Percentiles rank a stretch among this genome's conserved stretches.
Evolutionary conservation across 2,888 invertebrate species (phyloP).

Genomic region (Dicyrtomina minuta): DNA sequence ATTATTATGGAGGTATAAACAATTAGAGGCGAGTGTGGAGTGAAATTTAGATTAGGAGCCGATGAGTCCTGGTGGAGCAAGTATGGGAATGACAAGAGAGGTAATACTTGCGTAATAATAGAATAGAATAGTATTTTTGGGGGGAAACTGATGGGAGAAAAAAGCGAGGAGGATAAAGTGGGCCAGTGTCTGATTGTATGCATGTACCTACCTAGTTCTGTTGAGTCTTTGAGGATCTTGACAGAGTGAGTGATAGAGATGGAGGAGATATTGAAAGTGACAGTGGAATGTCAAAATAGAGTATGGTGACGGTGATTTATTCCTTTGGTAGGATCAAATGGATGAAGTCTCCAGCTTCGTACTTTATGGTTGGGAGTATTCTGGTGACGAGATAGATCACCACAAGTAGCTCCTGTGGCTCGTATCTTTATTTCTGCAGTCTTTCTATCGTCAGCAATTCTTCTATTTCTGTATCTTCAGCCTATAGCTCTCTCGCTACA

Average conservation of each 20-base stretch:
- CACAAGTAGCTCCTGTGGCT: constrained; percentile 11
- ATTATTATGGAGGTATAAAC: no score
- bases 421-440: neutral
- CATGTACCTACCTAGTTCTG: no score
- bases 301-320: constrained; percentile 38
- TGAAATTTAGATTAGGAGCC: no score
- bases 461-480: neutral
- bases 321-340: constrained; percentile 31
- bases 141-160: constrained; percentile 12
- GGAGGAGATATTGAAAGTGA: constrained; percentile 44
- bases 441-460: constrained; percentile 7
- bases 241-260: constrained; percentile 37
- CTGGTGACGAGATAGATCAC: constrained; percentile 9
- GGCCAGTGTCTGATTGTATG: neutral
- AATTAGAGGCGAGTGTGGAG: no score
- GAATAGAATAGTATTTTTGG: constrained; percentile 10
- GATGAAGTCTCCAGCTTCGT: constrained; percentile 9
- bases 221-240: constrained; percentile 23
- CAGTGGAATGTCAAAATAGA: constrained; percentile 40
- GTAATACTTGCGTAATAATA: constrained; percentile 15
- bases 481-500: neutral
- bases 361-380: neutral
- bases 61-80: no score
- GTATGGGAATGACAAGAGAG: constrained; percentile 14
- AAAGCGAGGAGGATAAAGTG: constrained; percentile 1